A percentile compares a stretch with the other conserved stretches of the same genome.
Evolutionary conservation across 2,113 vertebrate species (phyloP).

Genomic region (Desmodus rotundus): DNA sequence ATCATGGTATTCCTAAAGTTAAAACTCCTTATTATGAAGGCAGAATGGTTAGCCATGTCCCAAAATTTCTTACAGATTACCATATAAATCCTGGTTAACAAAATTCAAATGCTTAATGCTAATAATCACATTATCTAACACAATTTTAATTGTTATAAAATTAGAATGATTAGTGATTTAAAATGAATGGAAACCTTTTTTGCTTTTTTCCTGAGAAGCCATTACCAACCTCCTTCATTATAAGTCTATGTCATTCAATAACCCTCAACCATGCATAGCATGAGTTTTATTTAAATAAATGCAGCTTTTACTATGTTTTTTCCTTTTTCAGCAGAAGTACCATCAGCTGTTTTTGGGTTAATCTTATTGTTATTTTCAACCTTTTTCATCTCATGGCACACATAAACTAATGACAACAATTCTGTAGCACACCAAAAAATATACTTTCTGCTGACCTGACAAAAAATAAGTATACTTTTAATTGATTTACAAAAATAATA

Average conservation of each 20-base stretch:
- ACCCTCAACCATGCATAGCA: background rate
- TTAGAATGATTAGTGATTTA: background rate
- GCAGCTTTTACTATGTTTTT: background rate
- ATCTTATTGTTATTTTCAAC: background rate
- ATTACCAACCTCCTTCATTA: background rate
- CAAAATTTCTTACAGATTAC: background rate
- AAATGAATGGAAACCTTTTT: background rate
- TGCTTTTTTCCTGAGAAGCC: background rate
- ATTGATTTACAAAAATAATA: too few species aligned
- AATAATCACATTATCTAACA: background rate
- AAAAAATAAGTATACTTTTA: too few species aligned
- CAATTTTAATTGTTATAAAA: conserved; percentile 3
- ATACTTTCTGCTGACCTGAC: too few species aligned
- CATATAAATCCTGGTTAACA: background rate
- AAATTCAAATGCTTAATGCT: conserved; percentile 6
- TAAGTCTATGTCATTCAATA: background rate
- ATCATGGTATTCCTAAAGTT: background rate
- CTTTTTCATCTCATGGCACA: too few species aligned
- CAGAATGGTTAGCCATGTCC: background rate
- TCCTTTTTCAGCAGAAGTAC: background rate
- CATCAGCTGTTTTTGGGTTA: background rate
- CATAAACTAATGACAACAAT: too few species aligned
- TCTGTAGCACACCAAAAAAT: too few species aligned
- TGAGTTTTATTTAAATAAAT: conserved; percentile 21
- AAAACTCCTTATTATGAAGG: background rate